Evolutionary conservation across 2,797 vertebrate genomes (phyloP), one percentile per base, ranked within the genome.

Genomic region (Falco cherrug): DNA sequence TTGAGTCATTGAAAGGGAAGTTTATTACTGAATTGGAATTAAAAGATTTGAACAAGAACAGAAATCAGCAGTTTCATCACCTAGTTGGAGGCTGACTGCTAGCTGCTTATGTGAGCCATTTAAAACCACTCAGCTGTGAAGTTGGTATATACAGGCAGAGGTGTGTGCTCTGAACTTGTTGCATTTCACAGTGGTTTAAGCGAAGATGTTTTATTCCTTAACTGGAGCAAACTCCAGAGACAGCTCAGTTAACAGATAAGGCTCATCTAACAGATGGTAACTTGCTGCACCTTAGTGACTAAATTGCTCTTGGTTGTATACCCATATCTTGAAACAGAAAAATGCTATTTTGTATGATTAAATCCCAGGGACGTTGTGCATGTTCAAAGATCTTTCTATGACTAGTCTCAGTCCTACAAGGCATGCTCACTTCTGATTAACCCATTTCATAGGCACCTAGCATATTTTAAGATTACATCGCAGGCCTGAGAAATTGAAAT

Each of bases 21-120:
- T 92, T 93, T 82, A 69, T 97, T 87, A 68, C 59, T 67, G 67
- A 90, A 56, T 6, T 89, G 82, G 68, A 95, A 93, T 96, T 81
- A 92, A 91, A 87, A 85, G 20, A 65, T 92, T 83, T 90, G 48
- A 94, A 69, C 85, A 54, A 70, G 89, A 78, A 15, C 33, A 81
- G 50, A 56, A 89, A 80, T 65, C 0, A 0, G 64, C 1, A 0
- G 28, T n/a, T 84, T 80, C 43, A 64, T 79, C 29, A 20, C 3
- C 31, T 29, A 35, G 35, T 2, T 81, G 69, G 65, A 80, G 65
- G 57, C 64, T 92, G 87, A 17, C 28, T 76, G 47, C 37, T 79
- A 2, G 0, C 35, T 74, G 75, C 59, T 29, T 69, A 0, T 28
- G 51, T 29, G 35, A 95, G 87, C 59, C 22, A 29, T 47, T 89